Percentiles rank a stretch among this genome's conserved stretches.
Conservation (phyloP, 1,140 invertebrate genomes). For the Tribolium castaneum region DNA sequence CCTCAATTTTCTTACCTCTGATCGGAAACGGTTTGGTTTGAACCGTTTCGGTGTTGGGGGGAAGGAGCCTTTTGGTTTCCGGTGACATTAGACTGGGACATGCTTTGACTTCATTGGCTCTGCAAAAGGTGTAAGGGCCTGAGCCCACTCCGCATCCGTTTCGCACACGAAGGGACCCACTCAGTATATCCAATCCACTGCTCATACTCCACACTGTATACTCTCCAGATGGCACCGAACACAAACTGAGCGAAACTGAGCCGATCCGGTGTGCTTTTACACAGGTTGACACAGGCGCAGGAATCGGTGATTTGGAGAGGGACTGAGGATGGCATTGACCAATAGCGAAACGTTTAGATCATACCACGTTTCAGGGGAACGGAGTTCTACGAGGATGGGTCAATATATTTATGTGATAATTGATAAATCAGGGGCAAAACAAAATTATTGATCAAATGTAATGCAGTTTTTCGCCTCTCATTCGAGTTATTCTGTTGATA, state of each 20-base stretch:
- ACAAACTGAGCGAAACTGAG: constrained; percentile 2
- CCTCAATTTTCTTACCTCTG: constrained; percentile 68
- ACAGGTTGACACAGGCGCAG: constrained; percentile 12
- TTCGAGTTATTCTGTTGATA: no score
- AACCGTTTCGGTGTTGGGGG: constrained; percentile 82
- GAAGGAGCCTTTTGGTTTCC: constrained; percentile 72
- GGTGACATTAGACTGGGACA: constrained; percentile 76
- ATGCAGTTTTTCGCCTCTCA: no score
- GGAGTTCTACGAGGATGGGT: neutral
- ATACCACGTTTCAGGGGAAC: neutral
- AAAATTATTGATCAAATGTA: no score
- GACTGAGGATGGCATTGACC: neutral
- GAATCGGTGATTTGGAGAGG: neutral
- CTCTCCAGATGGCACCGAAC: neutral
- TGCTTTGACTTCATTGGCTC: constrained; percentile 67
- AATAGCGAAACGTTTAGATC: constrained; percentile 20
- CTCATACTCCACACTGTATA: constrained; percentile 36
- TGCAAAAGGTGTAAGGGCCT: constrained; percentile 51
- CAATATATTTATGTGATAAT: constrained; percentile 3
- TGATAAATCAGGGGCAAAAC: no score
- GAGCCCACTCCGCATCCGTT: constrained; percentile 53
- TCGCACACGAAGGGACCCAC: constrained; percentile 61
- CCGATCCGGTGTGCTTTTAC: neutral
- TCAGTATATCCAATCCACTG: constrained; percentile 59
- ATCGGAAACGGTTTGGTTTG: constrained; percentile 89